Percentiles rank a stretch among this genome's conserved stretches.
phyloP scores from a whole-genome alignment of 2,113 vertebrate species.

The Aldabrachelys gigantea region DNA sequence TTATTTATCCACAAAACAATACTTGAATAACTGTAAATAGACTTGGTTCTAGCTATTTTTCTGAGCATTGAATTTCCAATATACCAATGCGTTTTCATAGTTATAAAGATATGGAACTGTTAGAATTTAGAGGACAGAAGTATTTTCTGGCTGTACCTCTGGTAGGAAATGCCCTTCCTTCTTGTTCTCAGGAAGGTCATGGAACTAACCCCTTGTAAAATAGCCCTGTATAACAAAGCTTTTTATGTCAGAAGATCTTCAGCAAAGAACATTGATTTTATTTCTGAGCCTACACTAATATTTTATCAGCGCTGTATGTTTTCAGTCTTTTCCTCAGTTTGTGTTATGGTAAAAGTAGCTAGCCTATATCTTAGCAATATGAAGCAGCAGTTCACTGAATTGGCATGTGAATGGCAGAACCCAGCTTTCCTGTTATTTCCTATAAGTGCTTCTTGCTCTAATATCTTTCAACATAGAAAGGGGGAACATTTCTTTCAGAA shows the following conservation, averaged over 20 bases:
- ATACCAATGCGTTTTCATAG: neutral
- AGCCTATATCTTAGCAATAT: accelerated
- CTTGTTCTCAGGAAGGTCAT: neutral
- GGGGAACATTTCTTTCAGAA: neutral
- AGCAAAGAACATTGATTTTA: neutral
- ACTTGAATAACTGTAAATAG: neutral
- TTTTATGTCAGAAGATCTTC: neutral
- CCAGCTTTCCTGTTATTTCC: neutral
- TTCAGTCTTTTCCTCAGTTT: neutral
- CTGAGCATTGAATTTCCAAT: neutral
- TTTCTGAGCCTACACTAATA: neutral
- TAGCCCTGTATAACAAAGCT: neutral
- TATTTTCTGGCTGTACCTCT: neutral
- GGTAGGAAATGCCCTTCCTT: neutral
- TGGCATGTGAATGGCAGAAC: neutral
- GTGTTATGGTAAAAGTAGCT: accelerated
- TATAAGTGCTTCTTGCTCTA: neutral
- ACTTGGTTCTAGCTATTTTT: neutral
- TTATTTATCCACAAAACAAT: accelerated
- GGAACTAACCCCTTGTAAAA: neutral
- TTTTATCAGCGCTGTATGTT: accelerated
- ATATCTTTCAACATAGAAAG: neutral
- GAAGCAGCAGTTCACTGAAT: neutral
- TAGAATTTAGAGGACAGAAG: neutral
- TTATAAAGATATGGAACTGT: neutral